Conservation (phyloP, 2,888 invertebrate genomes). For the Acanthosepion esculentum region DNA sequence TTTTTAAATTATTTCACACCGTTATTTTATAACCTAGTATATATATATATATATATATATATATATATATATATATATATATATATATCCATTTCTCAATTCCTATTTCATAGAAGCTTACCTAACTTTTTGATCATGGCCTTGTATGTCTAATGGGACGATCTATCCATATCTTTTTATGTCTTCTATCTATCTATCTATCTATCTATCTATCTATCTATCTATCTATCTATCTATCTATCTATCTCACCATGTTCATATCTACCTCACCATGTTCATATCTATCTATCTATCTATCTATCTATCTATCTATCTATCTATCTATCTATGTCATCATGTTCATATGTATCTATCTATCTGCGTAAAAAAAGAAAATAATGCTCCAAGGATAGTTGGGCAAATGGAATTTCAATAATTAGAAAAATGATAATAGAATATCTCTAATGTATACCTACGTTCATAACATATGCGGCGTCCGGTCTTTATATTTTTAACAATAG, state of each 20-base stretch:
- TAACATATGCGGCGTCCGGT: neutral
- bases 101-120: neutral
- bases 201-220: neutral
- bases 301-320: neutral
- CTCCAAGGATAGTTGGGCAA: neutral
- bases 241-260: neutral
- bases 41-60: neutral
- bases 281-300: neutral
- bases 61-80: neutral
- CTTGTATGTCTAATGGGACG: too few relatives aligned
- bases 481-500: constrained; percentile 21
- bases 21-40: neutral
- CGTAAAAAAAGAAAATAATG: neutral
- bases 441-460: neutral
- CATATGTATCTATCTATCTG: neutral
- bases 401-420: constrained; percentile 33
- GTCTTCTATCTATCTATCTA: neutral
- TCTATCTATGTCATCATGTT: neutral
- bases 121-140: neutral
- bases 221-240: neutral
- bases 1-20: neutral
- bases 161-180: too few relatives aligned
- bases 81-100: neutral
- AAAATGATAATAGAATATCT: neutral
- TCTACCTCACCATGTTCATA: neutral